A percentile compares a stretch with the other conserved stretches of the same genome.
These are phyloP conservation scores for Drosophila orosa DNA, from an alignment of 1,140 invertebrate species.

Conservation along the genomic window DNA sequence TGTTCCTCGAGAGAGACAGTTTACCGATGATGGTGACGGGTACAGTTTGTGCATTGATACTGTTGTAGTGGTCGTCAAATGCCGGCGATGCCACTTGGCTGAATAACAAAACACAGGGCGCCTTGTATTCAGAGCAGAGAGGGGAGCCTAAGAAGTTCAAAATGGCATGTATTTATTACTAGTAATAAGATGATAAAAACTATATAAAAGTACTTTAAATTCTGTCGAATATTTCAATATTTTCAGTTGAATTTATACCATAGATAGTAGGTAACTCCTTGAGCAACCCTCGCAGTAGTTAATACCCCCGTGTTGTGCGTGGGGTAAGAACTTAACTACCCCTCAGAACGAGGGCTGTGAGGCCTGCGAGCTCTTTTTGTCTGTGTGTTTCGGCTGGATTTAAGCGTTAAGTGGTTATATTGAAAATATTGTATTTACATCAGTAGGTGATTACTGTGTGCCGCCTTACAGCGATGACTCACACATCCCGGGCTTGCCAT, in stretches of 20 bases:
- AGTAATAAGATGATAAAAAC: too few species aligned
- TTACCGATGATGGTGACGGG: slow-evolving; percentile 62
- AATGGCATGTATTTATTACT: background rate
- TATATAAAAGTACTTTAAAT: background rate
- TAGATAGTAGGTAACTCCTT: background rate
- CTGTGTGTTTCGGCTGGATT: slow-evolving; percentile 67
- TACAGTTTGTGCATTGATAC: slow-evolving; percentile 83
- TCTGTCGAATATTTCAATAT: too few species aligned
- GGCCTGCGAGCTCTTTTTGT: slow-evolving; percentile 26
- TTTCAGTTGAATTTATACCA: background rate
- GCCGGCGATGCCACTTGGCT: slow-evolving; percentile 68
- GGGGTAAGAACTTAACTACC: slow-evolving; percentile 50
- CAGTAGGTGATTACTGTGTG: slow-evolving; percentile 78
- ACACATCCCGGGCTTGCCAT: slow-evolving; percentile 37
- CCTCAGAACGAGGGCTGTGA: slow-evolving; percentile 36
- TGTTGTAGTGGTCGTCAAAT: slow-evolving; percentile 74
- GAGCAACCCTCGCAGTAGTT: slow-evolving; percentile 22
- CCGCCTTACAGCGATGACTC: slow-evolving; percentile 65
- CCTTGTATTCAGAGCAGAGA: slow-evolving; percentile 9
- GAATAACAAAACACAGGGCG: slow-evolving; percentile 54
- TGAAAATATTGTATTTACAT: slow-evolving; percentile 83
- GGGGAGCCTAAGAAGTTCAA: background rate
- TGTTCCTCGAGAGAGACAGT: slow-evolving; percentile 30
- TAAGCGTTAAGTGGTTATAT: slow-evolving; percentile 83
- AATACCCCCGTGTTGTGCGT: slow-evolving; percentile 12